Evolutionary conservation across 2,113 vertebrate genomes (phyloP), one percentile per base, ranked within the genome.

Genomic region (Upupa epops): DNA sequence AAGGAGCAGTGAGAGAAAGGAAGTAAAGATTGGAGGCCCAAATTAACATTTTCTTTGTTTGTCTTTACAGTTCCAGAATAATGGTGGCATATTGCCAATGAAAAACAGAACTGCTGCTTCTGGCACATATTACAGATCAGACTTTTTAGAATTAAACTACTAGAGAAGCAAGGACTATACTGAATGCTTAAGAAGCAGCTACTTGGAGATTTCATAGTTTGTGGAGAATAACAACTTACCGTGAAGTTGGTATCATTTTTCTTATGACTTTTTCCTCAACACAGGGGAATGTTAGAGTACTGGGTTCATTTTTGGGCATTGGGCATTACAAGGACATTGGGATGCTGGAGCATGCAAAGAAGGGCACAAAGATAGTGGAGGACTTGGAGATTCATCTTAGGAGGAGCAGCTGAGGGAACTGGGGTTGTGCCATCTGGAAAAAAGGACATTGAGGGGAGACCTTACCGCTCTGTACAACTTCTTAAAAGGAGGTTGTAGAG

Each of bases 21-120:
- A 80, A 77, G 14, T 12, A 65, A 55, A 51, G 42, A 51, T 2
- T 55, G 32, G n/a, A 76, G 54, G n/a, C 31, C 60, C 18, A 76
- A 82, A 70, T 74, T 73, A 92, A 65, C 5, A 5, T 64, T 89
- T 81, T 72, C n/a, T 82, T 92, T 92, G 49, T 68, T 87, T 94
- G 29, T 52, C 9, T 48, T 84, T 65, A 69, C 11, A 59, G 14
- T 66, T 92, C 16, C 18, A 63, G 74, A 65, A 71, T 51, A 79
- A 55, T 21, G 14, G 25, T 87, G 28, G 32, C 20, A 24, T 54
- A 60, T 51, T 70, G 37, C 49, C 29, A 76, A 6, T 10, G 37
- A 60, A 74, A 89, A 87, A 25, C n/a, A 60, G 78, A 70, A 58
- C 17, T 63, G 42, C 26, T 83, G n/a, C 5, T 72, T 88, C 58